Base-by-base conservation (phyloP, 2,797 vertebrate species). In the Periophthalmus magnuspinnatus region DNA sequence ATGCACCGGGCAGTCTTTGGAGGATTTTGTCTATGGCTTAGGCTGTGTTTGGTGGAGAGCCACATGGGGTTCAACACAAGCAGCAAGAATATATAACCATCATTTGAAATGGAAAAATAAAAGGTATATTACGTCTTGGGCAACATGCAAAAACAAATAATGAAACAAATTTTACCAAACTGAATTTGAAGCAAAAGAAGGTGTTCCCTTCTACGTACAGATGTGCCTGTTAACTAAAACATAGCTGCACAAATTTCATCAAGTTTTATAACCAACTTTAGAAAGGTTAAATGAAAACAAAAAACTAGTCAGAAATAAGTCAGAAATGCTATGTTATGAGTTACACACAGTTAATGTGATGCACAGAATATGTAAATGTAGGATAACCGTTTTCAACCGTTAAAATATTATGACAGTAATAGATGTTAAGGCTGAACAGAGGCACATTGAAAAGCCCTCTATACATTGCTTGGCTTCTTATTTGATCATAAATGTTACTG, bases 181-280 rank as follows among this genome's bases (percentile, higher is more conserved):
- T 21, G 78, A 77, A 65, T 81, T 67, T 64, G 71, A 48, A 61
- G 56, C 33, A 78, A 77, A 48, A 58, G 56, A 14, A 28, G 34
- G 62, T 79, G 74, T 81, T 87, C 80, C 83, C 79, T 88, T 85
- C 75, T 86, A 38, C 70, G 70, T 62, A 76, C 79, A 70, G 81
- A 90, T 84, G 82, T 74, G 89, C 84, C 82, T 81, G 81, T 85
- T 82, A 76, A 76, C 79, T 45, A 28, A 54, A 54, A 77, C 56
- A 81, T 79, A 91, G 87, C 88, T 91, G 88, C 86, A 89, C 84
- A 85, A 86, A 75, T 67, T 75, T 74, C 78, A 83, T 86, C 73
- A 74, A 81, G 68, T 78, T 82, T 74, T 82, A 82, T 77, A 85
- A 84, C 72, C 84, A 72, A 80, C 19, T 84, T 75, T 82, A 72